Evolutionary conservation across 2,797 vertebrate genomes (phyloP).

Genomic region (Pteronotus mesoamericanus): DNA sequence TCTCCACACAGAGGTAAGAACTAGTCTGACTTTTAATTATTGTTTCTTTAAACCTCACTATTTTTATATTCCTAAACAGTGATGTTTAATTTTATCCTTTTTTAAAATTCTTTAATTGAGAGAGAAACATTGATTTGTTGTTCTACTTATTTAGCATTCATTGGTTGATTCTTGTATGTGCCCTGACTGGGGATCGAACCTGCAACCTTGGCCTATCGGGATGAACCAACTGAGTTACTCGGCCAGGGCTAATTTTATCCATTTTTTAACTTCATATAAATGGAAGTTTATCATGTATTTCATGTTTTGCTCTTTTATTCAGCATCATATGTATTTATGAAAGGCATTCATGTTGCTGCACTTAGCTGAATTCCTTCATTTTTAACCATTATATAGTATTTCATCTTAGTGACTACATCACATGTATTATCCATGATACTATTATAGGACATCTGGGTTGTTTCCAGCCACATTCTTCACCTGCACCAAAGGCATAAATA

Average conservation of each 20-base stretch:
- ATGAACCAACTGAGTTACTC: neutral
- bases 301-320: slow-evolving; percentile 2
- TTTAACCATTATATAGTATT: neutral
- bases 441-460: neutral
- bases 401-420: neutral
- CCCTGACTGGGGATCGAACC: neutral
- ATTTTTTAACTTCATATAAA: slow-evolving; percentile 32
- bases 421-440: neutral
- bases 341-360: neutral
- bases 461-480: neutral
- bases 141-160: neutral
- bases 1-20: neutral
- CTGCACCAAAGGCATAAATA: neutral
- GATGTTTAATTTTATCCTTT: slow-evolving; percentile 17
- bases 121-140: neutral
- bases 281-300: neutral
- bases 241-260: neutral
- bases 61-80: slow-evolving; percentile 17
- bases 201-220: neutral
- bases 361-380: neutral
- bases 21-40: neutral
- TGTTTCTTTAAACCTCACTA: neutral
- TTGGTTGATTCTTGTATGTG: neutral
- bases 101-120: neutral
- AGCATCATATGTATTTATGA: neutral